Evolutionary conservation across 2,888 invertebrate species (phyloP).

Genomic region (Onthophagus sagittarius): DNA sequence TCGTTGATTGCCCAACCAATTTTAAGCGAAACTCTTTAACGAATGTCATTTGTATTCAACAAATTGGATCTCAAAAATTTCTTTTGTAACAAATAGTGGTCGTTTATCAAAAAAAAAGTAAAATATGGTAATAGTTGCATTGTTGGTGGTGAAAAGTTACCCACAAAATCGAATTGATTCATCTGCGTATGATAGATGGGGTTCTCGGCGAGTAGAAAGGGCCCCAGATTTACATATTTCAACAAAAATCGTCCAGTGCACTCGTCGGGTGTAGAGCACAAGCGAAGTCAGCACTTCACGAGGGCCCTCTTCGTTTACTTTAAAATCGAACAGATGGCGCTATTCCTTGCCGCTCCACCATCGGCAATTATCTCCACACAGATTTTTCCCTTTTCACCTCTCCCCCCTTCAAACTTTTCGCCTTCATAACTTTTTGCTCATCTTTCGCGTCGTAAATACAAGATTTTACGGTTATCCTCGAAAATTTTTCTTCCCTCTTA

Average conservation of each 20-base stretch:
- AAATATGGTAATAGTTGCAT: not conserved
- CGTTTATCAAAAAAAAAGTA: not conserved
- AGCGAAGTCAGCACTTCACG: slow-evolving; percentile 37
- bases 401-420: not conserved
- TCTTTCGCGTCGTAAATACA: not conserved
- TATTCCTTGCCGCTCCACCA: not conserved
- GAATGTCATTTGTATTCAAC: not conserved
- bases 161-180: slow-evolving; percentile 23
- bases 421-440: not conserved
- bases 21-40: not conserved
- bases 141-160: not conserved
- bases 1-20: not conserved
- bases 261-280: slow-evolving; percentile 1
- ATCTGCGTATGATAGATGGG: slow-evolving; percentile 43
- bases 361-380: not conserved
- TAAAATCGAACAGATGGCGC: slow-evolving; percentile 27
- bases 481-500: not conserved
- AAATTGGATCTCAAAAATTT: not conserved
- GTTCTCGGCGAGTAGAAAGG: not conserved
- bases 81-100: not conserved
- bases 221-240: slow-evolving; percentile 47
- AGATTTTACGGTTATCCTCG: not conserved
- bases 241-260: slow-evolving; percentile 43
- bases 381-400: not conserved
- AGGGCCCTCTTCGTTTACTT: slow-evolving; percentile 36